Evolutionary conservation across 2,888 invertebrate species (phyloP).

Genomic region (Microplitis manilae): DNA sequence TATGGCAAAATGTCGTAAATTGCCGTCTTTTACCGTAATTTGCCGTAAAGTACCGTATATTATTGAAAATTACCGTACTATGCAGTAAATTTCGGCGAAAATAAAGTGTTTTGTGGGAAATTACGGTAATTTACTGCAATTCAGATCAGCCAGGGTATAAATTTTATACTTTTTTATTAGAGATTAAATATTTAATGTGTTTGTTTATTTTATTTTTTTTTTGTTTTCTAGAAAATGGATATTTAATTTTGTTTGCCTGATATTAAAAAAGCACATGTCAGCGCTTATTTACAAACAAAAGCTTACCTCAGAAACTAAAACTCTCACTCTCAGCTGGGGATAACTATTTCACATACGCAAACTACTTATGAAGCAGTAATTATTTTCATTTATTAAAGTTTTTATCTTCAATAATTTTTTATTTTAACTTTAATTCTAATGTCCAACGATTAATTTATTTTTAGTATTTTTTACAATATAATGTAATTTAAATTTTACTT

Average conservation of each 20-base stretch:
- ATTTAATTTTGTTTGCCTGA: neutral
- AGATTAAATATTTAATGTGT: neutral
- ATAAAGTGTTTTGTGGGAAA: too few relatives aligned
- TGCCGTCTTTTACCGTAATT: too few relatives aligned
- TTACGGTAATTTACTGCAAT: too few relatives aligned
- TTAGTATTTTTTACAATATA: neutral
- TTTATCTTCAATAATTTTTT: neutral
- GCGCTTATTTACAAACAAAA: slow-evolving; percentile 44
- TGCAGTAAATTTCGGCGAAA: too few relatives aligned
- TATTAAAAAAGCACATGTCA: neutral
- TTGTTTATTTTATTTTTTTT: neutral
- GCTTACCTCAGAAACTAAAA: slow-evolving; percentile 50
- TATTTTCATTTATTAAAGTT: neutral
- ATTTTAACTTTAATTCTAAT: neutral
- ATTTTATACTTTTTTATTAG: neutral
- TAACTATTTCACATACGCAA: slow-evolving; percentile 41
- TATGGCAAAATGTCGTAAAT: too few relatives aligned
- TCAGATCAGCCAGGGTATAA: too few relatives aligned
- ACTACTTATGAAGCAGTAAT: neutral
- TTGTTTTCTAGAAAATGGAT: neutral
- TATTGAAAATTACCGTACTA: too few relatives aligned
- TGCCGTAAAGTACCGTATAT: too few relatives aligned
- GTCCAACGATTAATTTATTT: neutral
- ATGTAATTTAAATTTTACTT: neutral
- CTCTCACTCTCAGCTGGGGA: slow-evolving; percentile 44